A percentile compares a stretch with the other conserved stretches of the same genome.
These are phyloP conservation scores for Agonopterix heracliana DNA, from an alignment of 2,888 invertebrate genomes.

Conservation along the genomic window DNA sequence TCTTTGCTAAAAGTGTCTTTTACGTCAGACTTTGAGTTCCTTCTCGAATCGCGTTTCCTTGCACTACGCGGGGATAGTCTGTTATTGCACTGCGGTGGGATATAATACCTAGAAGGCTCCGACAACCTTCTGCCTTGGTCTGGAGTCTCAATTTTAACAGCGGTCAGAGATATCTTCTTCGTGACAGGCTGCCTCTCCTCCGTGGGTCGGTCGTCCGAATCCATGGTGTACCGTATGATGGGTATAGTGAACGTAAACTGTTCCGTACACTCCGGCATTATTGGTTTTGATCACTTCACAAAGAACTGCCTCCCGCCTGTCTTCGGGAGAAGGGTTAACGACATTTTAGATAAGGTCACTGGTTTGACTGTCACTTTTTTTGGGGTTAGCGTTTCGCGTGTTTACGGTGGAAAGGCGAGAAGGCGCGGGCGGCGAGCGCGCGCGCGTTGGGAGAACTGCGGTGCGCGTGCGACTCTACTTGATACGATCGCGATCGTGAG, in stretches of 20 bases:
- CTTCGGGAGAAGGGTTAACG: constrained; percentile 31
- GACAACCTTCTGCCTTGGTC: constrained; percentile 57
- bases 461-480: constrained; percentile 20
- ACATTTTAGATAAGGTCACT: constrained; percentile 31
- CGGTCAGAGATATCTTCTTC: constrained; percentile 65
- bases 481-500: background rate
- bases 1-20: constrained; percentile 46
- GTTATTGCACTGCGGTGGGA: constrained; percentile 68
- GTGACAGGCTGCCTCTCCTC: constrained; percentile 44
- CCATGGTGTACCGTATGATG: constrained; percentile 68
- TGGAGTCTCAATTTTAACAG: constrained; percentile 66
- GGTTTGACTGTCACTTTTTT: constrained; percentile 16
- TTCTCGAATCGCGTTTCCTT: constrained; percentile 53
- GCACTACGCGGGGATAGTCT: constrained; percentile 64
- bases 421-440: constrained; percentile 36
- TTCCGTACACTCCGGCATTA: constrained; percentile 71
- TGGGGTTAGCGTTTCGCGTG: constrained; percentile 14
- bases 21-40: constrained; percentile 48
- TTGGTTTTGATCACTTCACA: constrained; percentile 44
- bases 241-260: constrained; percentile 64
- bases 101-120: constrained; percentile 60
- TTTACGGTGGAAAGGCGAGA: constrained; percentile 8
- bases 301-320: constrained; percentile 26
- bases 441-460: constrained; percentile 29
- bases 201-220: constrained; percentile 49